Evolutionary conservation across 2,797 vertebrate species (phyloP).

Genomic region (Melanotaenia parkinsoni): DNA sequence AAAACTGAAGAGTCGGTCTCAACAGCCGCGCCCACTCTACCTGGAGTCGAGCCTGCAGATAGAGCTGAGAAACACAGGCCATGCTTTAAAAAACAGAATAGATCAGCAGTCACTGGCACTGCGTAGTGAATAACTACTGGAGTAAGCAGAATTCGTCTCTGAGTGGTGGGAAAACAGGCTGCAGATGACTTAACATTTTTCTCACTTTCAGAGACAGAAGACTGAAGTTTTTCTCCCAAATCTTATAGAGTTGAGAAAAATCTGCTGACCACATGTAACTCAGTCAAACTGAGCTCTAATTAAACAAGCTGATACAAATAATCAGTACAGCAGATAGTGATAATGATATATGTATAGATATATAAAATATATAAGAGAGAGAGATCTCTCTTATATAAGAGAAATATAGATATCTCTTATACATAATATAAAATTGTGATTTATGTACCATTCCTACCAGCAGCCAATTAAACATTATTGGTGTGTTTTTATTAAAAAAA

Average conservation of each 20-base stretch:
- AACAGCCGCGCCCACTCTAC: constrained; percentile 93
- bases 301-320: constrained; percentile 3
- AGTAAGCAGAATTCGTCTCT: not conserved
- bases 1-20: constrained; percentile 93
- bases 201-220: not conserved
- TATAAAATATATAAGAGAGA: too few relatives aligned
- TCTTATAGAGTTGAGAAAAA: not conserved
- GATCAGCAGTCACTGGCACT: not conserved
- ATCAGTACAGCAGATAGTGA: not conserved
- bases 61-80: constrained; percentile 83
- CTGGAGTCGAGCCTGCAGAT: constrained; percentile 93
- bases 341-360: not conserved
- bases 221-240: not conserved
- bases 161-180: not conserved
- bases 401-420: too few relatives aligned
- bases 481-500: too few relatives aligned
- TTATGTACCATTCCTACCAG: too few relatives aligned
- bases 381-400: too few relatives aligned
- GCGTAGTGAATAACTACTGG: not conserved
- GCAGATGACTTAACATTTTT: not conserved
- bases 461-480: too few relatives aligned
- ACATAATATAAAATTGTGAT: too few relatives aligned
- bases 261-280: not conserved
- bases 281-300: not conserved
- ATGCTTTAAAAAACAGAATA: not conserved